Percentiles rank a stretch among this genome's conserved stretches.
Evolutionary conservation across 2,888 invertebrate species (phyloP).

Genomic region (Tachina lurida): DNA sequence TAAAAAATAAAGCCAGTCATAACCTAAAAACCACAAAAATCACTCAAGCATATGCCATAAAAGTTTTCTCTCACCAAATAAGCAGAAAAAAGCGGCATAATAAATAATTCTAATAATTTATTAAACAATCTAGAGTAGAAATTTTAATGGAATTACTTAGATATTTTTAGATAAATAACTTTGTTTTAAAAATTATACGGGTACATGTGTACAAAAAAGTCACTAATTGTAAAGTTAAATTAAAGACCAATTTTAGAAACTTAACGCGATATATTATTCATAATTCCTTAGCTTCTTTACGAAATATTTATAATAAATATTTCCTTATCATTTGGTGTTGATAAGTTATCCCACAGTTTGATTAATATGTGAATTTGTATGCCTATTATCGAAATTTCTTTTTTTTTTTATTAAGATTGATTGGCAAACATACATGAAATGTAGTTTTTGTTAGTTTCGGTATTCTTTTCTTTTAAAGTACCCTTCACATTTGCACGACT

Average conservation of each 20-base stretch:
- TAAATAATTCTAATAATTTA: conserved; percentile 55
- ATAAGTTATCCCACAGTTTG: not conserved
- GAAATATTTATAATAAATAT: not conserved
- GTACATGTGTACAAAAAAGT: no score
- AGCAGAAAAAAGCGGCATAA: conserved; percentile 35
- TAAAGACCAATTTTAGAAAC: no score
- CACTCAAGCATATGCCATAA: conserved; percentile 61
- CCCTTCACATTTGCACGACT: no score
- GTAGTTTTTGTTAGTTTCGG: no score
- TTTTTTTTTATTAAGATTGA: no score
- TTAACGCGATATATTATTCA: no score
- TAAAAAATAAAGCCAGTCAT: conserved; percentile 56
- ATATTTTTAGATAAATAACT: no score
- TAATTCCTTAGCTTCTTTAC: not conserved
- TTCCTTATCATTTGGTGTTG: conserved; percentile 14
- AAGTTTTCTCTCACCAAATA: conserved; percentile 58
- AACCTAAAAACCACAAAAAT: conserved; percentile 69
- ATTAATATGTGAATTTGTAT: not conserved
- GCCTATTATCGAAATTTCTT: not conserved
- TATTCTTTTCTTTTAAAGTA: no score
- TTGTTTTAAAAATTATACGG: no score
- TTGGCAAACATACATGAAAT: no score
- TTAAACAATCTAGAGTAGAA: conserved; percentile 16
- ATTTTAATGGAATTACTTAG: no score
- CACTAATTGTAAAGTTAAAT: no score